Percentiles rank a stretch among this genome's conserved stretches.
Evolutionary conservation across 2,888 invertebrate genomes (phyloP).

Genomic region (Andrena camellia): DNA sequence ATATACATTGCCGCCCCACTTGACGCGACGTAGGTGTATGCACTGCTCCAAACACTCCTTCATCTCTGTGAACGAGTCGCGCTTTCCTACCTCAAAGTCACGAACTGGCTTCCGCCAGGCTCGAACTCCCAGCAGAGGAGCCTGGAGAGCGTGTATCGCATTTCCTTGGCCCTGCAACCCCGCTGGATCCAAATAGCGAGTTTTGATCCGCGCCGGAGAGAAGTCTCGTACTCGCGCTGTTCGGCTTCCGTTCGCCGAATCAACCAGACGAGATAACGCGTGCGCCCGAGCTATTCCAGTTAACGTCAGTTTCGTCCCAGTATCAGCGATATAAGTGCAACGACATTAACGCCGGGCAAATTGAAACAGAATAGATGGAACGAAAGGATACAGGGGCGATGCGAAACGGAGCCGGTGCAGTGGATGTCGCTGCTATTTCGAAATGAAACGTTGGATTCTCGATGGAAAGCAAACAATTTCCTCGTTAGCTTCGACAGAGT

Average conservation of each 20-base stretch:
- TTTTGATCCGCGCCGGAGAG: slow-evolving; percentile 14
- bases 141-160: slow-evolving; percentile 10
- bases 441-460: not conserved
- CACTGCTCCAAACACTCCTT: not conserved
- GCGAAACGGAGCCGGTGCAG: not conserved
- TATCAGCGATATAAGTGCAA: not conserved
- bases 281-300: not conserved
- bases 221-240: not conserved
- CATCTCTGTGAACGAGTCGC: not conserved
- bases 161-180: slow-evolving; percentile 3
- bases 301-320: not conserved
- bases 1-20: not conserved
- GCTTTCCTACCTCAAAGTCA: slow-evolving; percentile 13
- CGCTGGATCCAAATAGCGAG: slow-evolving; percentile 2
- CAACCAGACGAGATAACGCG: slow-evolving; percentile 15
- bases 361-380: not conserved
- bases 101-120: slow-evolving; percentile 10
- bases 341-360: not conserved
- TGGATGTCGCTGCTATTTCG: not conserved
- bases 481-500: not conserved
- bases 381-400: not conserved
- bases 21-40: too few species aligned
- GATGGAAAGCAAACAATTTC: not conserved
- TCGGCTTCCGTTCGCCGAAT: slow-evolving; percentile 15
- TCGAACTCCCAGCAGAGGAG: not conserved